phyloP scores from a whole-genome alignment of 2,113 vertebrate species.

The Myrmophylax atrothorax region DNA sequence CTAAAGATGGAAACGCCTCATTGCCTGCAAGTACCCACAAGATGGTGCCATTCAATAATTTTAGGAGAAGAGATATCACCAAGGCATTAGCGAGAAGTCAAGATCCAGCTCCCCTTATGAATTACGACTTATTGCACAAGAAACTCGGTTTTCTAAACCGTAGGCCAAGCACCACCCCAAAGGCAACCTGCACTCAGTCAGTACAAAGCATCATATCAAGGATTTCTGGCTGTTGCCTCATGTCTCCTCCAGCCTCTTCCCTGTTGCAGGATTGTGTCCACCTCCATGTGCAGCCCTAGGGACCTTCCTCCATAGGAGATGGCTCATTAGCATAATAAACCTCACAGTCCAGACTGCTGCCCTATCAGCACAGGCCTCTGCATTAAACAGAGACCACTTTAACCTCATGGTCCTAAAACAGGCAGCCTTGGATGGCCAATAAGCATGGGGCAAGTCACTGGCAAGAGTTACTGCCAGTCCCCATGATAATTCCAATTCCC shows the following conservation, averaged over 20 bases:
- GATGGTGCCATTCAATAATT: conserved; percentile 53
- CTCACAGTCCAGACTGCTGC: neutral
- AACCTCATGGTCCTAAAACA: neutral
- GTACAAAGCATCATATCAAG: neutral
- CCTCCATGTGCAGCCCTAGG: neutral
- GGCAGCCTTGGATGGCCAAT: neutral
- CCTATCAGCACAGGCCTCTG: neutral
- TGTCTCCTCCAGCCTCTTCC: neutral
- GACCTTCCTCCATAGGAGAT: neutral
- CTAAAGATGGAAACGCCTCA: neutral
- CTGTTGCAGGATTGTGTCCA: neutral
- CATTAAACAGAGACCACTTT: neutral
- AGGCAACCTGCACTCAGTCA: neutral
- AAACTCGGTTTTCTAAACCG: accelerated
- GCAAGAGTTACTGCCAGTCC: neutral
- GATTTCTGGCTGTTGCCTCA: neutral
- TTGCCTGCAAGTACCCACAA: neutral
- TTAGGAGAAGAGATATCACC: neutral
- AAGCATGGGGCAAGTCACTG: neutral
- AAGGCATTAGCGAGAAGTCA: neutral
- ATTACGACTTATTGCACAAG: neutral
- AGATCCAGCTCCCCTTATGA: neutral
- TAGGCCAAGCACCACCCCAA: neutral
- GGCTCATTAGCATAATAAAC: neutral
- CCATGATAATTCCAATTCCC: neutral